Conservation (phyloP, 2,888 invertebrate genomes). For the Micropterix aruncella region DNA sequence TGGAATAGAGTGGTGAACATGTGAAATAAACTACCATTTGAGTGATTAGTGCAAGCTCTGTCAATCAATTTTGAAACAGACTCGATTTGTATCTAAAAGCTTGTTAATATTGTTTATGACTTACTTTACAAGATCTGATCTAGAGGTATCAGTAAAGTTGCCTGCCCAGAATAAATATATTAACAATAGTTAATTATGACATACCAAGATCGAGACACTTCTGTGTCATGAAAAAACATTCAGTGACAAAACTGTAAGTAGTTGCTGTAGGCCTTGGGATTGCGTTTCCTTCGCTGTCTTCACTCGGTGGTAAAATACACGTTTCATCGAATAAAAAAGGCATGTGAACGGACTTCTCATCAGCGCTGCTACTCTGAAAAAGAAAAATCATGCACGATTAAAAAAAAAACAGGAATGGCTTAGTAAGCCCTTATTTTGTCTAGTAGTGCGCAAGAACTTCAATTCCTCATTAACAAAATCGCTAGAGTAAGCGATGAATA, state of each 20-base stretch:
- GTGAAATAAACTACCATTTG: too few relatives aligned
- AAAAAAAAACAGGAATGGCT: too few relatives aligned
- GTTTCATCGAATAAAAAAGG: conserved; percentile 61
- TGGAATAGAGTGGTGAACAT: too few relatives aligned
- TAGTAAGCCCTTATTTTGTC: too few relatives aligned
- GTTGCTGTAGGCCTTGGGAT: conserved; percentile 37
- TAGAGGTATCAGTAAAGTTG: not conserved
- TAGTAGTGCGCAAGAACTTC: too few relatives aligned
- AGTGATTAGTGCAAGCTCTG: too few relatives aligned
- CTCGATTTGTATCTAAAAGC: too few relatives aligned
- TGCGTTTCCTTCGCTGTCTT: conserved; percentile 32
- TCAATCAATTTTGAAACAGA: too few relatives aligned
- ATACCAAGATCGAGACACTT: conserved; percentile 66
- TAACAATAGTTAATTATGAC: conserved; percentile 25
- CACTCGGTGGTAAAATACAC: conserved; percentile 56
- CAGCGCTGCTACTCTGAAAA: not conserved
- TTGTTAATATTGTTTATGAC: too few relatives aligned
- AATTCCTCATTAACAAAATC: too few relatives aligned
- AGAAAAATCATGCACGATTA: not conserved
- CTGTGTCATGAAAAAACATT: conserved; percentile 85
- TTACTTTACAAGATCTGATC: not conserved
- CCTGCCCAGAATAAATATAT: not conserved
- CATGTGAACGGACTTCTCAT: conserved; percentile 51
- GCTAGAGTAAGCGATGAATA: too few relatives aligned
- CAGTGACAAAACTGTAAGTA: conserved; percentile 72